Percentiles rank a stretch among this genome's conserved stretches.
phyloP scores from a whole-genome alignment of 2,113 vertebrate genomes.

The Grantiella picta region DNA sequence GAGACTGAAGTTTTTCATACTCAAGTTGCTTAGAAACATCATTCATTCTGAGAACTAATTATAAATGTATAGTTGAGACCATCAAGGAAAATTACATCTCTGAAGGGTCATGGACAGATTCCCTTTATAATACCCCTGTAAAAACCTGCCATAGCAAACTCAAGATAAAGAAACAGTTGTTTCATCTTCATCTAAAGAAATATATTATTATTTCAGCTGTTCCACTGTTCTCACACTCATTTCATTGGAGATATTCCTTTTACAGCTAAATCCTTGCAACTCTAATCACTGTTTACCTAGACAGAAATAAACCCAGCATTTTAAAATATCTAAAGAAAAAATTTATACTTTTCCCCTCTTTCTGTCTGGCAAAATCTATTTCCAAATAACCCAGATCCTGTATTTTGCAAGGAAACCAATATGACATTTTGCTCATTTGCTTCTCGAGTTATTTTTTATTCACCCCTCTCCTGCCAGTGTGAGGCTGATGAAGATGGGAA shows the following conservation, averaged over 20 bases:
- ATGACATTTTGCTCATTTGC: background rate
- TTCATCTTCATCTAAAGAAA: background rate
- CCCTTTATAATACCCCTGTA: background rate
- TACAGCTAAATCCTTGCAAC: background rate
- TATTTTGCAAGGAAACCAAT: background rate
- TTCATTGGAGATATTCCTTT: background rate
- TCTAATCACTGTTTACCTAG: background rate
- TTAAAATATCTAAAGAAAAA: background rate
- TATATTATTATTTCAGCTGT: background rate
- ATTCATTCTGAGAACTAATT: slow-evolving; percentile 57
- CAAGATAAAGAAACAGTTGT: background rate
- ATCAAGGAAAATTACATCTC: slow-evolving; percentile 60
- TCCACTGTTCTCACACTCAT: background rate
- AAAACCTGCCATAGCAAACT: background rate
- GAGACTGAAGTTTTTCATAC: background rate
- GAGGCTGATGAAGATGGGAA: background rate
- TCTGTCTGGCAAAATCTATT: background rate
- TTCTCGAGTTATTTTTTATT: background rate
- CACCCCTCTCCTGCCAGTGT: accelerated
- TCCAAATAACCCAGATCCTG: background rate
- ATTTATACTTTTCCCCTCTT: background rate
- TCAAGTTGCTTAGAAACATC: slow-evolving; percentile 38
- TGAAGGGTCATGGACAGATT: slow-evolving; percentile 38
- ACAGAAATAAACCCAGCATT: background rate
- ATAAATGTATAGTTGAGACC: slow-evolving; percentile 22